Conservation (phyloP, 2,113 vertebrate species). For the Pluvialis apricaria region DNA sequence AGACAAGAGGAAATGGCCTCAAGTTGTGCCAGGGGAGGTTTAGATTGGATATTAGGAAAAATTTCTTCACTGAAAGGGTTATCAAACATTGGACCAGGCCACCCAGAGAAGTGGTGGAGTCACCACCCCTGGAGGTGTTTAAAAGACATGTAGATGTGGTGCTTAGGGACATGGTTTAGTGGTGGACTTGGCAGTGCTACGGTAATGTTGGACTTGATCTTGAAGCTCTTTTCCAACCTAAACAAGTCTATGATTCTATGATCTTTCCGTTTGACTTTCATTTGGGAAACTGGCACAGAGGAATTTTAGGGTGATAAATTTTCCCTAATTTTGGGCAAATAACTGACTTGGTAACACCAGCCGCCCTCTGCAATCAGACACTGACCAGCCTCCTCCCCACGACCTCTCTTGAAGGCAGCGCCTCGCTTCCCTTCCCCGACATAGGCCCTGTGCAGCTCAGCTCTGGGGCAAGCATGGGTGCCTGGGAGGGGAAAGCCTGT, state of each 20-base stretch:
- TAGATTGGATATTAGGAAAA: neutral
- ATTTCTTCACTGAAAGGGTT: neutral
- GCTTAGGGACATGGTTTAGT: neutral
- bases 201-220: neutral
- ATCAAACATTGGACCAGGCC: neutral
- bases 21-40: neutral
- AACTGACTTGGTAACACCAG: neutral
- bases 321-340: neutral
- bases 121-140: neutral
- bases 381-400: fast-evolving
- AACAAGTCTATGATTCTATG: neutral
- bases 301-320: neutral
- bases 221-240: neutral
- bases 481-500: fast-evolving
- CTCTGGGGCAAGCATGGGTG: neutral
- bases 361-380: neutral
- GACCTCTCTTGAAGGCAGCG: neutral
- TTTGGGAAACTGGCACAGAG: neutral
- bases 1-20: neutral
- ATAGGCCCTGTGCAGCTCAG: neutral
- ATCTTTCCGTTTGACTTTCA: neutral
- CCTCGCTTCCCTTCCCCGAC: neutral
- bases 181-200: neutral
- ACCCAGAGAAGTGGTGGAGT: neutral
- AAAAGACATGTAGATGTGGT: neutral